Percentiles rank a stretch among this genome's conserved stretches.
phyloP scores from a whole-genome alignment of 2,113 vertebrate species.

The Progne subis region DNA sequence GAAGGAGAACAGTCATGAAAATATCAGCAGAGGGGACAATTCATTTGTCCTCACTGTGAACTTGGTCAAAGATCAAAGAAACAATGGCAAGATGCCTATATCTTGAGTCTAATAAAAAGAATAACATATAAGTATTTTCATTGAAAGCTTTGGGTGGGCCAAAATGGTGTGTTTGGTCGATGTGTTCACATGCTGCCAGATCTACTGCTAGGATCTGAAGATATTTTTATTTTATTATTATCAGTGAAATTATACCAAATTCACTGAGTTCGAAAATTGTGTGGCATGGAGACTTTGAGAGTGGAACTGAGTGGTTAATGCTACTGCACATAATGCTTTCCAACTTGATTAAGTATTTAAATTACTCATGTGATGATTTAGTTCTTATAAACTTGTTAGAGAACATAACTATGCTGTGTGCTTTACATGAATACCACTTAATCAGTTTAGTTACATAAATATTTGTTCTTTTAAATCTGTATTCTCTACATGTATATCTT shows the following conservation, averaged over 20 bases:
- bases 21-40: not conserved
- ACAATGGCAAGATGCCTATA: not conserved
- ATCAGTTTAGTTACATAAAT: not conserved
- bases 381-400: not conserved
- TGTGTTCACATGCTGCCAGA: not conserved
- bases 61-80: not conserved
- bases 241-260: not conserved
- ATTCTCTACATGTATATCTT: not conserved
- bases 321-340: not conserved
- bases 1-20: not conserved
- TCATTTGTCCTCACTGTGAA: not conserved
- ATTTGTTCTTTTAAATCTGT: not conserved
- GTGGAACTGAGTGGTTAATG: not conserved
- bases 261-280: not conserved
- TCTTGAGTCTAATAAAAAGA: not conserved
- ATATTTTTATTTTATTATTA: not conserved
- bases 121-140: not conserved
- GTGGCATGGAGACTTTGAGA: not conserved
- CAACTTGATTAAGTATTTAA: not conserved
- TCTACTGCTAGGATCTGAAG: not conserved
- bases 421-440: not conserved
- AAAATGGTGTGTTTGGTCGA: not conserved
- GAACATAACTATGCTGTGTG: not conserved
- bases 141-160: not conserved
- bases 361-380: not conserved